Base-by-base conservation (phyloP, 2,113 vertebrate genomes). In the Thunnus maccoyii region DNA sequence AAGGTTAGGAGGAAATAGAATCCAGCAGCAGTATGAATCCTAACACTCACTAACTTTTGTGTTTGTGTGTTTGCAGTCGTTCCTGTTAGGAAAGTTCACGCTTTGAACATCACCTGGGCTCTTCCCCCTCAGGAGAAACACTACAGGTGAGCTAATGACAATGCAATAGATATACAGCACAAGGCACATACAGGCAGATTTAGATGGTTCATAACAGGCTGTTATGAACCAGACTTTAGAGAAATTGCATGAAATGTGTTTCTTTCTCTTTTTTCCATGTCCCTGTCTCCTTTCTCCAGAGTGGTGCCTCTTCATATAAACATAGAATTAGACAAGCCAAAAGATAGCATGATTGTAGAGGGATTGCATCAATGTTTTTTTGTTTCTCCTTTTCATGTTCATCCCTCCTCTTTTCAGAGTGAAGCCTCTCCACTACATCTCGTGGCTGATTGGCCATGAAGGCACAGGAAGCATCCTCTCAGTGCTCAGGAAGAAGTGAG, bases 341-440 rank as follows among this genome's bases (percentile, higher is more conserved):
- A 70, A 58, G 16, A 71, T 66, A 7, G 47, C 64, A 66, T 71
- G 75, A 81, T 77, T 86, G 73, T 70, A 58, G 68, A 66, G 22
- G 12, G 79, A 86, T 82, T 78, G 69, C 70, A 57, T 89, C 84
- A 72, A 50, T 75, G 32, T 63, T 56, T 67, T 83, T 80, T 79
- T 65, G 30, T 86, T 70, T 79, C 78, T 73, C 61, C 84, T 85
- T n/a, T 83, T 71, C 63, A 83, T 61, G 55, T 61, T 64, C 20
- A 55, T 48, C 71, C 48, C 82, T 61, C 58, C 84, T 84, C 50
- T 76, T 77, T 76, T 77, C 79, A 99, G 98, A 90, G 97, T 98
- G 90, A 99, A 99, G 84, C 98, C 98, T 79, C 96, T 99, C 90
- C 97, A 99, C 93, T 99, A 99, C 88, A 97, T 99, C 87, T 98